A percentile compares a stretch with the other conserved stretches of the same genome.
Evolutionary conservation across 2,888 invertebrate species (phyloP).

Genomic region (Scelioninae gen. 1): DNA sequence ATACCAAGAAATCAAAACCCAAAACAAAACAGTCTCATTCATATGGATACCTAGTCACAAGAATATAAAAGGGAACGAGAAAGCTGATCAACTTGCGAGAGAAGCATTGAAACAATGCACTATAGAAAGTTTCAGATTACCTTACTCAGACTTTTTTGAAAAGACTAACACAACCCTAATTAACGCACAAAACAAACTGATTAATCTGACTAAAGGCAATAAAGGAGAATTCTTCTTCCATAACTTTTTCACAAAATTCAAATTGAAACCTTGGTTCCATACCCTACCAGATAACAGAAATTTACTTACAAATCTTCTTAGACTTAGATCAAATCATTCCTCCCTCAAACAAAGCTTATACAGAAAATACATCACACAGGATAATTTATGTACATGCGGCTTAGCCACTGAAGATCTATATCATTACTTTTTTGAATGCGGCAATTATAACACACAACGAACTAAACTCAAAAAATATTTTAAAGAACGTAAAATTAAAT

Average conservation of each 20-base stretch:
- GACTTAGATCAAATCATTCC: slow-evolving; percentile 22
- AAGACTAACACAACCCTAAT: neutral
- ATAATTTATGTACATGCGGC: neutral
- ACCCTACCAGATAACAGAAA: slow-evolving; percentile 11
- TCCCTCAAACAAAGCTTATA: neutral
- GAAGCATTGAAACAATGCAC: too few relatives aligned
- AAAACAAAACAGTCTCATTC: neutral
- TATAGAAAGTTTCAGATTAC: too few relatives aligned
- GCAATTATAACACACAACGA: neutral
- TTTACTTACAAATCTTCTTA: neutral
- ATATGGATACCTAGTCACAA: neutral
- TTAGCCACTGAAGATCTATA: neutral
- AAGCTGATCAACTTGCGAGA: too few relatives aligned
- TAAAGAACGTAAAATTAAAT: too few relatives aligned
- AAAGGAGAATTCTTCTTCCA: neutral
- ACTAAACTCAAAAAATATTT: too few relatives aligned
- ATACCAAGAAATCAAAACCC: neutral
- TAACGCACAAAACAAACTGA: neutral
- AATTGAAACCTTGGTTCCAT: slow-evolving; percentile 8
- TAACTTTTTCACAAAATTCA: slow-evolving; percentile 10
- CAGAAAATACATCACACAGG: slow-evolving; percentile 5
- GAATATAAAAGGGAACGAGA: neutral
- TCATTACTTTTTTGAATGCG: neutral
- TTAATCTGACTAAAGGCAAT: neutral
- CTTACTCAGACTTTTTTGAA: neutral